Evolutionary conservation across 2,888 invertebrate genomes (phyloP).

Genomic region (Lysandra coridon): DNA sequence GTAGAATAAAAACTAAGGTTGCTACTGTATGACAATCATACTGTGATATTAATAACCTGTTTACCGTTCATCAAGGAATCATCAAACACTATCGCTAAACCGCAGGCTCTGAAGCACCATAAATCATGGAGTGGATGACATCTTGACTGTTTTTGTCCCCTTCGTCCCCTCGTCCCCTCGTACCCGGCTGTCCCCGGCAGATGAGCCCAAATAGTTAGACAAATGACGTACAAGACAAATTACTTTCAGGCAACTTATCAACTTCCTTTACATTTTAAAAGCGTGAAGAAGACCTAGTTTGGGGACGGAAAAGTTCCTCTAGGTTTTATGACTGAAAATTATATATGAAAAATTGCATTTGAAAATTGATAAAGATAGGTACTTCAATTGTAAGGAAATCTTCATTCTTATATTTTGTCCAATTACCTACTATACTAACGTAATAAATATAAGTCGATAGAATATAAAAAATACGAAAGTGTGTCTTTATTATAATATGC

Average conservation of each 20-base stretch:
- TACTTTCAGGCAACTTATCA: slow-evolving; percentile 54
- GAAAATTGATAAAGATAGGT: no score
- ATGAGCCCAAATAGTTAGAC: slow-evolving; percentile 62
- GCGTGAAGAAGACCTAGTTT: neutral
- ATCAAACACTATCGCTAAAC: neutral
- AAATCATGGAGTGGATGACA: slow-evolving; percentile 60
- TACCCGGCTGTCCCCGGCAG: slow-evolving; percentile 53
- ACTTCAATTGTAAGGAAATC: no score
- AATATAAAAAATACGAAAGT: no score
- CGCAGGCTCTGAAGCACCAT: slow-evolving; percentile 41
- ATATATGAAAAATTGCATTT: no score
- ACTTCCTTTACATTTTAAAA: slow-evolving; percentile 29
- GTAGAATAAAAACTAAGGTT: neutral
- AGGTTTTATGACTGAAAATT: no score
- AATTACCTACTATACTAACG: no score
- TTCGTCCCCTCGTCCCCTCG: slow-evolving; percentile 15
- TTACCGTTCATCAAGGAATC: neutral
- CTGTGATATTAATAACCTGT: neutral
- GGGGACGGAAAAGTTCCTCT: neutral
- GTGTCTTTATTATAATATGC: no score
- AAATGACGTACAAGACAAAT: slow-evolving; percentile 67
- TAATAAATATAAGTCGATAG: no score
- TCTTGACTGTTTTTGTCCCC: slow-evolving; percentile 58
- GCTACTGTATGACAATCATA: neutral
- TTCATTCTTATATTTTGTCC: no score